phyloP scores from a whole-genome alignment of 2,797 vertebrate species.

The Phataginus tricuspis region DNA sequence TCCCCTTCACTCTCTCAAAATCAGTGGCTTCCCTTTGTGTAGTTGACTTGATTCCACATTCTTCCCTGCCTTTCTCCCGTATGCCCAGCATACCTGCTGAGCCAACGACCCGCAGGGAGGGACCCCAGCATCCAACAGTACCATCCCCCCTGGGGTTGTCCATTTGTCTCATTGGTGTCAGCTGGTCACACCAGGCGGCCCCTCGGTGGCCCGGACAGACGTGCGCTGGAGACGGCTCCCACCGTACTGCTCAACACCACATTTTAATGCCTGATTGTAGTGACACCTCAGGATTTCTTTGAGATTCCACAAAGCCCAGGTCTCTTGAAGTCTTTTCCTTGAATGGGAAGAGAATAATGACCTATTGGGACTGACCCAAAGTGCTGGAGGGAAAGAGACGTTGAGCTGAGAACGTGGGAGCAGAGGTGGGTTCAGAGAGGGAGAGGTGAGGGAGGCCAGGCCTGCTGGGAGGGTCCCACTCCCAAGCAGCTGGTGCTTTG shows the following conservation, averaged over 20 bases:
- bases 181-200: slow-evolving; percentile 23
- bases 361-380: not conserved
- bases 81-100: not conserved
- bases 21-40: not conserved
- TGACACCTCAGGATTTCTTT: slow-evolving; percentile 51
- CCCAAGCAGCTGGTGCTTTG: too few relatives aligned
- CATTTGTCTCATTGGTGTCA: not conserved
- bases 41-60: not conserved
- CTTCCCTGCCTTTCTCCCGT: not conserved
- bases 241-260: not conserved
- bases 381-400: not conserved
- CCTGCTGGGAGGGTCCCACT: not conserved
- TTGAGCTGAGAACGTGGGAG: rapidly evolving
- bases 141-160: not conserved
- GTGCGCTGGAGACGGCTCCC: not conserved
- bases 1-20: not conserved
- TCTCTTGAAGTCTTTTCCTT: slow-evolving; percentile 54
- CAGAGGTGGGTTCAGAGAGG: rapidly evolving
- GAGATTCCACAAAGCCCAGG: slow-evolving; percentile 61
- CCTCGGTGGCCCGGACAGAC: not conserved
- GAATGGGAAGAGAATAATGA: slow-evolving; percentile 44
- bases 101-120: not conserved
- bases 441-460: not conserved
- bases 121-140: not conserved
- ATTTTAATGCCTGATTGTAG: slow-evolving; percentile 70